These are phyloP conservation scores for Pseudococcus viburni DNA, from an alignment of 2,888 invertebrate genomes.

Conservation along the genomic window DNA sequence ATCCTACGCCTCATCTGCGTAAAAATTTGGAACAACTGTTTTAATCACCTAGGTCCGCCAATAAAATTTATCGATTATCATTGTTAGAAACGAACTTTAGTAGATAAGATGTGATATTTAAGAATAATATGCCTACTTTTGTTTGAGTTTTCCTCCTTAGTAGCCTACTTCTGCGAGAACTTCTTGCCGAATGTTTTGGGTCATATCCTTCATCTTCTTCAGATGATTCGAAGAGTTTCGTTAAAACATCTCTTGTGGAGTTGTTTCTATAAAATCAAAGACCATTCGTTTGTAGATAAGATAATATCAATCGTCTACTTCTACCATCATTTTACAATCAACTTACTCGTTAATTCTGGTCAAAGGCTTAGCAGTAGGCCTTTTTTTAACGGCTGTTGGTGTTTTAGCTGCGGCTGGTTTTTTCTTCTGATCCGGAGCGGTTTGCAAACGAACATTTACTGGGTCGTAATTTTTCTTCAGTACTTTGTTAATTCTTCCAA, in stretches of 20 bases:
- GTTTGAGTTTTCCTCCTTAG: slow-evolving; percentile 34
- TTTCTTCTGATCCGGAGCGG: slow-evolving; percentile 74
- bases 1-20: too few species aligned
- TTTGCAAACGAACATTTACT: slow-evolving; percentile 81
- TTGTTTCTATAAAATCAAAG: neutral
- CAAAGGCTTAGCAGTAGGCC: slow-evolving; percentile 50
- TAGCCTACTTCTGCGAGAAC: slow-evolving; percentile 42
- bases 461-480: slow-evolving; percentile 86
- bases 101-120: too few species aligned
- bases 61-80: too few species aligned
- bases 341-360: slow-evolving; percentile 19
- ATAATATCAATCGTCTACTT: neutral
- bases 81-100: too few species aligned
- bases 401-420: slow-evolving; percentile 66
- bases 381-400: slow-evolving; percentile 61
- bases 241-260: neutral
- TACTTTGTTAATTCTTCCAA: slow-evolving; percentile 86
- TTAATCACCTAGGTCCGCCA: too few species aligned
- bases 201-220: slow-evolving; percentile 35
- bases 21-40: too few species aligned
- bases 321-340: neutral
- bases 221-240: slow-evolving; percentile 11
- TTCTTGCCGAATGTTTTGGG: slow-evolving; percentile 52
- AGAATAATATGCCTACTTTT: slow-evolving; percentile 3
- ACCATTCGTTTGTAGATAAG: too few species aligned